Evolutionary conservation across 2,113 vertebrate genomes (phyloP).

Genomic region (Perccottus glenii): DNA sequence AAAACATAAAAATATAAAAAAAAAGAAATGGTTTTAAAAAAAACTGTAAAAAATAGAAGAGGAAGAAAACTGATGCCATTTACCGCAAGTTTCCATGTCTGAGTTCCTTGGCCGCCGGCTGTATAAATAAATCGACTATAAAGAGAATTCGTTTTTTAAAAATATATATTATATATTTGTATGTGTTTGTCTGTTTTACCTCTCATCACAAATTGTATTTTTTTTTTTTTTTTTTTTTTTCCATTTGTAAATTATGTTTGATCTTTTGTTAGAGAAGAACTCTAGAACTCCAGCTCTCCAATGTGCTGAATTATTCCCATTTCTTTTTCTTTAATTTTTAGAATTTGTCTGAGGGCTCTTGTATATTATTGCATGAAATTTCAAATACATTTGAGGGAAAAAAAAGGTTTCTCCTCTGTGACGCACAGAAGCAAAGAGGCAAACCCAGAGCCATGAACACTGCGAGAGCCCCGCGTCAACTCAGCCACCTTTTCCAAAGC

Average conservation of each 20-base stretch:
- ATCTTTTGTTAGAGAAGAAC: conserved; percentile 63
- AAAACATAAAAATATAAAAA: conserved; percentile 32
- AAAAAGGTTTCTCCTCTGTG: conserved; percentile 31
- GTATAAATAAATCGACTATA: conserved; percentile 81
- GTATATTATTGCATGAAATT: conserved; percentile 60
- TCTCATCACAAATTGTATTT: conserved; percentile 72
- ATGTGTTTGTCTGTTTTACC: conserved; percentile 82
- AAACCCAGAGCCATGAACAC: conserved; percentile 50
- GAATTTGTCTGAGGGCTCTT: conserved; percentile 65
- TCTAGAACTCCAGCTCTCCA: conserved; percentile 72
- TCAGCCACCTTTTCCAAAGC: conserved; percentile 60
- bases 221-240: conserved; percentile 57
- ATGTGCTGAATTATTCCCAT: conserved; percentile 67
- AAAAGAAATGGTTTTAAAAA: conserved; percentile 67
- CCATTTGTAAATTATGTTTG: conserved; percentile 80
- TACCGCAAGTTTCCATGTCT: conserved; percentile 70
- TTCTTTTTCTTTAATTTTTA: conserved; percentile 43
- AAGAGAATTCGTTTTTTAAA: conserved; percentile 84
- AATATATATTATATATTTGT: conserved; percentile 86
- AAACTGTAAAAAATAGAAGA: conserved; percentile 45
- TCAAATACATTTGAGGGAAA: conserved; percentile 49
- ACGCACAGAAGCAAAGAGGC: conserved; percentile 31
- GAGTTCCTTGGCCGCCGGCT: conserved; percentile 70
- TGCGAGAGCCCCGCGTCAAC: conserved; percentile 51
- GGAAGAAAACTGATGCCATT: conserved; percentile 59